phyloP scores from a whole-genome alignment of 1,140 invertebrate species.

The Anoplophora glabripennis region DNA sequence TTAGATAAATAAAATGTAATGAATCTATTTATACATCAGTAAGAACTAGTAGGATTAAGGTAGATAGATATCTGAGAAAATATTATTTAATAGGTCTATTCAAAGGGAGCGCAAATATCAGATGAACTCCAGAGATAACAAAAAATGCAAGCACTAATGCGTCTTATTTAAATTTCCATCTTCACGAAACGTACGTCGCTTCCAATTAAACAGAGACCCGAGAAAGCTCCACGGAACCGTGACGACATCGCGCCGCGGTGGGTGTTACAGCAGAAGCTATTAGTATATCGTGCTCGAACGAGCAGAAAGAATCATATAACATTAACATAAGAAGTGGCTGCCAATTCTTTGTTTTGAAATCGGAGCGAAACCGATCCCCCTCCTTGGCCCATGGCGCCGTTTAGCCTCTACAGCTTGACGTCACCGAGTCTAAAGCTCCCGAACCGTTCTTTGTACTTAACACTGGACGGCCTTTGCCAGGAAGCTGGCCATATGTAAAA shows the following conservation, averaged over 20 bases:
- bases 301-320: conserved; percentile 8
- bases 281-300: conserved; percentile 13
- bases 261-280: conserved; percentile 1
- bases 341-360: conserved; percentile 39
- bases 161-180: too few relatives aligned
- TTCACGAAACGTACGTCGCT: too few relatives aligned
- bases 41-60: too few relatives aligned
- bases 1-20: too few relatives aligned
- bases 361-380: conserved; percentile 23
- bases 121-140: too few relatives aligned
- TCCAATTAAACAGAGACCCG: background rate
- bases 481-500: too few relatives aligned
- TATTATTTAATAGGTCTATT: too few relatives aligned
- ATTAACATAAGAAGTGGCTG: conserved; percentile 18
- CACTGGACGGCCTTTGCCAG: conserved; percentile 8
- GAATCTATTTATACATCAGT: too few relatives aligned
- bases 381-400: conserved; percentile 28
- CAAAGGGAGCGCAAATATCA: too few relatives aligned
- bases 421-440: conserved; percentile 10
- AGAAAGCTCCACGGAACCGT: too few relatives aligned
- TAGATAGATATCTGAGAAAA: too few relatives aligned
- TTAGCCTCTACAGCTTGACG: conserved; percentile 28
- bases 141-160: too few relatives aligned
- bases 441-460: conserved; percentile 25
- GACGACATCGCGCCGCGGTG: background rate